A percentile compares a stretch with the other conserved stretches of the same genome.
These are phyloP conservation scores for Papilio protenor DNA, from an alignment of 2,888 invertebrate genomes.

Conservation along the genomic window DNA sequence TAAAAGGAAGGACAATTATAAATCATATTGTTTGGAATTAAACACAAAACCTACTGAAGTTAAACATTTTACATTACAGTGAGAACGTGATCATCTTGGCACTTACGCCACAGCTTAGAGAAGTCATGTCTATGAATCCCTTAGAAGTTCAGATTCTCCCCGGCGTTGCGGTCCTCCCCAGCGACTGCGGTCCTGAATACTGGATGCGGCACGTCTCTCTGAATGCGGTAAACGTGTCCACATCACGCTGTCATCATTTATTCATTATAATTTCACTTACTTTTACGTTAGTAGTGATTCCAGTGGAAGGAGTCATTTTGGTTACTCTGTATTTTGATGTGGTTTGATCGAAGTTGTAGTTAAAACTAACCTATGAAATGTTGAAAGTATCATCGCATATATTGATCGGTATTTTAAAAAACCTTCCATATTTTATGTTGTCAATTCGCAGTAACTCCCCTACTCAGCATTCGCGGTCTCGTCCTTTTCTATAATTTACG, in stretches of 20 bases:
- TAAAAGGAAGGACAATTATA: too few species aligned
- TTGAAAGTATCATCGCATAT: too few species aligned
- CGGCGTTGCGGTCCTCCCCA: background rate
- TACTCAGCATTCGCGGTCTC: conserved; percentile 27
- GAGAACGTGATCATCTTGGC: background rate
- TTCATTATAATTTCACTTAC: conserved; percentile 5
- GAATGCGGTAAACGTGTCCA: conserved; percentile 9
- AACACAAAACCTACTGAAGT: background rate
- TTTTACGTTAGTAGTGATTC: background rate
- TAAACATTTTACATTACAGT: background rate
- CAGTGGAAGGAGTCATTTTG: background rate
- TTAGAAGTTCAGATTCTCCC: background rate
- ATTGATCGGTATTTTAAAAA: background rate
- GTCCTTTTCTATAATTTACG: conserved; percentile 29
- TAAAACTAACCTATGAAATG: too few species aligned
- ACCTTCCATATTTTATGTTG: background rate
- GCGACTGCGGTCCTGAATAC: background rate
- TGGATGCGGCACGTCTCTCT: conserved; percentile 6
- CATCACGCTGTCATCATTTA: background rate
- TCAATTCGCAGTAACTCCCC: conserved; percentile 8
- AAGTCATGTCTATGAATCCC: background rate
- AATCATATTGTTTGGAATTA: background rate
- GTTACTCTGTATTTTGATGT: too few species aligned
- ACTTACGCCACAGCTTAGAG: background rate
- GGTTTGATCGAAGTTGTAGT: too few species aligned